These are phyloP conservation scores for Zaprionus lachaisei DNA, from an alignment of 1,140 invertebrate species.

Conservation along the genomic window DNA sequence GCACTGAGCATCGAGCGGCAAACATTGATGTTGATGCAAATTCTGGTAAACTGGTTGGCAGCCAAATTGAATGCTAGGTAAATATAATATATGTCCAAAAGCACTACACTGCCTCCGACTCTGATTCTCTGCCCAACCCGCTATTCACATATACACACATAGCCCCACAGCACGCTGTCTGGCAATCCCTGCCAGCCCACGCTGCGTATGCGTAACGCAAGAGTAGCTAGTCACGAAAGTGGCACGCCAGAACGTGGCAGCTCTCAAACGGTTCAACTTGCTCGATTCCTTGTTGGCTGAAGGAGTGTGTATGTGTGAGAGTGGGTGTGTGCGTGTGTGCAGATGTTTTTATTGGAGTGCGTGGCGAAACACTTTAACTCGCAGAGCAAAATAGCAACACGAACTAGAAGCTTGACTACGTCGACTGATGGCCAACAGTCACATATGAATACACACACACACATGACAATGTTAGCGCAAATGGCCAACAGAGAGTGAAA, in stretches of 20 bases:
- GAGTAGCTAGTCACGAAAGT: constrained; percentile 67
- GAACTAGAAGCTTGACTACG: constrained; percentile 37
- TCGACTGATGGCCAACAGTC: constrained; percentile 39
- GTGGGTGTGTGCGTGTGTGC: constrained; percentile 54
- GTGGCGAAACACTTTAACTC: constrained; percentile 78
- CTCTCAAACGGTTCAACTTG: constrained; percentile 40
- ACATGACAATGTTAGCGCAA: constrained; percentile 2
- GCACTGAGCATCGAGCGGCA: background rate
- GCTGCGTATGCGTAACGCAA: constrained; percentile 73
- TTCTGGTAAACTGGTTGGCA: constrained; percentile 54
- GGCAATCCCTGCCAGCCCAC: constrained; percentile 50
- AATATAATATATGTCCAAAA: constrained; percentile 53
- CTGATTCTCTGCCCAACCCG: background rate
- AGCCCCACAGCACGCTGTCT: constrained; percentile 5
- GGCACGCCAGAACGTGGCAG: constrained; percentile 45
- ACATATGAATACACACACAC: constrained; percentile 24
- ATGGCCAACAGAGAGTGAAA: constrained; percentile 23
- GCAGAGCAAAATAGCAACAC: constrained; percentile 59
- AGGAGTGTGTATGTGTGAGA: constrained; percentile 43
- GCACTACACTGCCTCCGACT: constrained; percentile 27
- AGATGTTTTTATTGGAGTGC: constrained; percentile 81
- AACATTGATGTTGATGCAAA: constrained; percentile 51
- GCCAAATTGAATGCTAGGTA: constrained; percentile 54
- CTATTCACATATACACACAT: constrained; percentile 9
- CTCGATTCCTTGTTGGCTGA: constrained; percentile 11